These are phyloP conservation scores for honey bee (Apis mellifera) DNA, from an alignment of 1,140 invertebrate genomes.

Conservation along the genomic window DNA sequence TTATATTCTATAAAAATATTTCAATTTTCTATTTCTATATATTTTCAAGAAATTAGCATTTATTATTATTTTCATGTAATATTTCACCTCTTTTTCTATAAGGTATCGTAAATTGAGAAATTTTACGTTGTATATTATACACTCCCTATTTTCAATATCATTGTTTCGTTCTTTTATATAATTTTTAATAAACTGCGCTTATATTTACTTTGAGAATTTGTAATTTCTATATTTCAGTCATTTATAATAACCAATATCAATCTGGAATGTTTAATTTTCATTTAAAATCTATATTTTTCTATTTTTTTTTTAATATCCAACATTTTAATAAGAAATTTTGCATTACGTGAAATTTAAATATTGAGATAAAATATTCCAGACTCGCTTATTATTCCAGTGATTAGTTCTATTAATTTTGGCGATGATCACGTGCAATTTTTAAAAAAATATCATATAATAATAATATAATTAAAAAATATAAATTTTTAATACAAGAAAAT, in stretches of 20 bases:
- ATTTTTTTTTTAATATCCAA: not conserved
- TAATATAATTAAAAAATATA: not conserved
- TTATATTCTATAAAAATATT: no score
- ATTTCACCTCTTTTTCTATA: constrained; percentile 42
- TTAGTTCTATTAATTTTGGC: constrained; percentile 36
- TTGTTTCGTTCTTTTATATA: constrained; percentile 56
- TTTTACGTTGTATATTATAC: accelerated
- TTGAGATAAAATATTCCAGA: constrained; percentile 48
- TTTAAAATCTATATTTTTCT: not conserved
- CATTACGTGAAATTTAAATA: constrained; percentile 63
- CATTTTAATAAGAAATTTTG: not conserved
- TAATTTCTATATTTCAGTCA: constrained; percentile 13
- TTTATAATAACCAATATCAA: constrained; percentile 45
- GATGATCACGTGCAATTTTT: constrained; percentile 19
- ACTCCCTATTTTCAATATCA: constrained; percentile 55
- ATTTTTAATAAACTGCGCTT: constrained; percentile 50
- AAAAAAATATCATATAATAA: not conserved
- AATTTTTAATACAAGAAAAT: no score
- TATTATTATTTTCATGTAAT: constrained; percentile 71
- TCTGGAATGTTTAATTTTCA: constrained; percentile 31
- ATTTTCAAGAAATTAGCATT: constrained; percentile 49
- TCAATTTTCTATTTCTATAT: not conserved
- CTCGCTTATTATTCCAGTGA: constrained; percentile 41
- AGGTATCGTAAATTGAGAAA: constrained; percentile 16
- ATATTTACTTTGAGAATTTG: constrained; percentile 20